Percentiles rank a stretch among this genome's conserved stretches.
phyloP scores from a whole-genome alignment of 2,888 invertebrate species.

The Caenorhabditis sinica region DNA sequence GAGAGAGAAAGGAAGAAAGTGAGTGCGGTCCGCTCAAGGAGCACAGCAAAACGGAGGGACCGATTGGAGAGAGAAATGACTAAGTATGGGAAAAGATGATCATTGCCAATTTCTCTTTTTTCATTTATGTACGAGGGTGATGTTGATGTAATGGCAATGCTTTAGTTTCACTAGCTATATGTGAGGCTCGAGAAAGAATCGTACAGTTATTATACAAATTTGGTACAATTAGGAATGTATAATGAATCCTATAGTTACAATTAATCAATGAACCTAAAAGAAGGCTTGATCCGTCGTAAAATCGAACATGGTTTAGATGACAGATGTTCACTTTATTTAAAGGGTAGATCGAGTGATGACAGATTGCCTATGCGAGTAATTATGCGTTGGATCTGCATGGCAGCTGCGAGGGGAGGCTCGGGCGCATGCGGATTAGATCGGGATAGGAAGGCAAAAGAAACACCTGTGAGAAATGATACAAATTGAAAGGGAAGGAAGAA shows the following conservation, averaged over 20 bases:
- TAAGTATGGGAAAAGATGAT: slow-evolving; percentile 31
- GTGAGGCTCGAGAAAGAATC: background rate
- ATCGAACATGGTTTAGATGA: background rate
- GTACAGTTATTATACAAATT: no score
- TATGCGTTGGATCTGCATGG: slow-evolving; percentile 23
- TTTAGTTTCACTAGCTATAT: no score
- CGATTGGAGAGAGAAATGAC: slow-evolving; percentile 32
- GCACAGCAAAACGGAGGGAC: slow-evolving; percentile 35
- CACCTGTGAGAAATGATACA: background rate
- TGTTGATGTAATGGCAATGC: no score
- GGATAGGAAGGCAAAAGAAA: background rate
- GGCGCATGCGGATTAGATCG: background rate
- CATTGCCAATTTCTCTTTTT: slow-evolving; percentile 20
- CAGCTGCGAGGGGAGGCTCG: slow-evolving; percentile 14
- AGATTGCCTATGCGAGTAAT: slow-evolving; percentile 36
- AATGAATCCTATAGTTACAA: no score
- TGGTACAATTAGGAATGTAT: no score
- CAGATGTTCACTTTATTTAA: slow-evolving; percentile 36
- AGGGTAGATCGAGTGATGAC: slow-evolving; percentile 1
- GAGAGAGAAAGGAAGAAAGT: slow-evolving; percentile 23
- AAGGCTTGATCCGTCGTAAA: no score
- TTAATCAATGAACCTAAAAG: no score
- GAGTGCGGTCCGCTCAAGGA: slow-evolving; percentile 32
- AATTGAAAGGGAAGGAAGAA: no score
- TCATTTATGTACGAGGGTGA: background rate